A percentile compares a stretch with the other conserved stretches of the same genome.
phyloP scores from a whole-genome alignment of 2,113 vertebrate genomes.

The Orientallactaga bullata region DNA sequence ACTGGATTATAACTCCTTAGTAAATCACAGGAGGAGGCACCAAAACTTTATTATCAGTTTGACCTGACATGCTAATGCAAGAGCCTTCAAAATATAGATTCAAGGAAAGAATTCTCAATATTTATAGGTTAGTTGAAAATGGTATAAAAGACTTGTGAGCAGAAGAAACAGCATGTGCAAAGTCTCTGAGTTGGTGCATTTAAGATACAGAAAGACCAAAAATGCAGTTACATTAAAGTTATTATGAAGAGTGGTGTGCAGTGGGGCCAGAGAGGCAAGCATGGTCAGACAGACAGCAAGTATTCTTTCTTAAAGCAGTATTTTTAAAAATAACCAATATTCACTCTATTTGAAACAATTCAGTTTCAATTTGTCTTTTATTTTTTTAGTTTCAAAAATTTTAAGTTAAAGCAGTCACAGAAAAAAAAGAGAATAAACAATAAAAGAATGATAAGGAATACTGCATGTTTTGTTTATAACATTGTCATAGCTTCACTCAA shows the following conservation, averaged over 20 bases:
- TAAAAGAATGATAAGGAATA: too few species aligned
- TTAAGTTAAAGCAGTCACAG: too few species aligned
- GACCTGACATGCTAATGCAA: neutral
- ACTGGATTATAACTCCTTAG: neutral
- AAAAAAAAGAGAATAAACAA: too few species aligned
- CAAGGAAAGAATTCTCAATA: neutral
- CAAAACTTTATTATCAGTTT: neutral
- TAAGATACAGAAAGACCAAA: neutral
- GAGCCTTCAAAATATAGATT: neutral
- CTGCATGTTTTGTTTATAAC: too few species aligned
- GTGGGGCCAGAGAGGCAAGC: too few species aligned
- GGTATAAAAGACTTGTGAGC: neutral
- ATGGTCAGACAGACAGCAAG: neutral
- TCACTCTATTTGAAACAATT: neutral
- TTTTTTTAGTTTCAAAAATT: too few species aligned
- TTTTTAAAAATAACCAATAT: neutral
- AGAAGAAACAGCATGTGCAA: neutral
- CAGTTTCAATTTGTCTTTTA: too few species aligned
- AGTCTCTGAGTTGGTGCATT: neutral
- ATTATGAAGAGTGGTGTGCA: neutral
- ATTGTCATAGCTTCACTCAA: too few species aligned
- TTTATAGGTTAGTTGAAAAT: neutral
- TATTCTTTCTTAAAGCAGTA: neutral
- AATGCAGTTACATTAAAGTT: neutral
- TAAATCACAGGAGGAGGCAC: neutral